A percentile compares a stretch with the other conserved stretches of the same genome.
Conservation (phyloP, 2,113 vertebrate genomes). For the Blennius ocellaris region DNA sequence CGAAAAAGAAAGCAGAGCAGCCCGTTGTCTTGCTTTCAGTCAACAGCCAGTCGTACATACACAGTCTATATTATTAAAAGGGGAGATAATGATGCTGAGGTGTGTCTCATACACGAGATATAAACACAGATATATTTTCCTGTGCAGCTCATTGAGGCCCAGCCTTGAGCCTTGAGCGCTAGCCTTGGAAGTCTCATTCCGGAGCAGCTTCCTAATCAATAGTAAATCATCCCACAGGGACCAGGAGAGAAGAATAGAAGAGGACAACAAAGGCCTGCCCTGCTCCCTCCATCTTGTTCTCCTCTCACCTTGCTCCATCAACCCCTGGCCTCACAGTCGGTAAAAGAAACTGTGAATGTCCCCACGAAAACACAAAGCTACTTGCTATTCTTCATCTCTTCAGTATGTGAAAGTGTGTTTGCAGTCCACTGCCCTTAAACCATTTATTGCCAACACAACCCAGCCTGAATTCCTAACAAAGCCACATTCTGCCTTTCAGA, state of each 20-base stretch:
- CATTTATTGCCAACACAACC: conserved; percentile 14
- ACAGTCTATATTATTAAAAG: too few species aligned
- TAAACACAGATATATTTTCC: conserved; percentile 8
- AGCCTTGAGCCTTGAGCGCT: conserved; percentile 73
- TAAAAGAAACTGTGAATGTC: conserved; percentile 36
- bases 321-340: conserved; percentile 30
- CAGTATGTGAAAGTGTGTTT: conserved; percentile 18
- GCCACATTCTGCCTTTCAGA: conserved; percentile 13
- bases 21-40: too few species aligned
- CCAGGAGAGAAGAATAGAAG: conserved; percentile 59
- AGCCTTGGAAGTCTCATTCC: conserved; percentile 50
- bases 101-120: background rate
- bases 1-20: too few species aligned
- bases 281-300: conserved; percentile 51
- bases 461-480: conserved; percentile 29
- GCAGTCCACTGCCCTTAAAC: conserved; percentile 40
- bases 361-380: conserved; percentile 49
- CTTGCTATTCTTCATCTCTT: conserved; percentile 48
- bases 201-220: conserved; percentile 69
- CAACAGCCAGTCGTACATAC: too few species aligned
- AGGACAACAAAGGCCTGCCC: conserved; percentile 55
- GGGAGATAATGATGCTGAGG: too few species aligned
- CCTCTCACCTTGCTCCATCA: conserved; percentile 49
- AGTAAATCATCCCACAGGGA: conserved; percentile 63
- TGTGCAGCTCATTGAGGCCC: conserved; percentile 13